These are phyloP conservation scores for Mimumesa dahlbomi DNA, from an alignment of 2,888 invertebrate species.

Conservation along the genomic window DNA sequence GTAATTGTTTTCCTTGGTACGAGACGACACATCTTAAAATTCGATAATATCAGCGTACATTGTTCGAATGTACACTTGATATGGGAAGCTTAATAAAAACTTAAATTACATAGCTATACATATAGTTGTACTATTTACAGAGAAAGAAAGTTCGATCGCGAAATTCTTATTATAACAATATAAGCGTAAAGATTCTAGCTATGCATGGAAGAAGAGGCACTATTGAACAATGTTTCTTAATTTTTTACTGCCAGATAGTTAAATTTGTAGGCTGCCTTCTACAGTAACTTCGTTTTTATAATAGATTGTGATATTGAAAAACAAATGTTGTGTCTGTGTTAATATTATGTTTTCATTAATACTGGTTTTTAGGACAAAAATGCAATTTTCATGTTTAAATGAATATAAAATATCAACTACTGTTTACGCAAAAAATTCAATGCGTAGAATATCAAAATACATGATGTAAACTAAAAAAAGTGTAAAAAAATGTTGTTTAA, in stretches of 20 bases:
- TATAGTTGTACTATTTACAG: conserved; percentile 16
- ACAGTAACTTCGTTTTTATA: no score
- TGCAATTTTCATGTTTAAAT: conserved; percentile 3
- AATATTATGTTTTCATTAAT: no score
- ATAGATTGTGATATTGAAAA: no score
- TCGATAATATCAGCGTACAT: conserved; percentile 4
- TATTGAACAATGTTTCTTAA: no score
- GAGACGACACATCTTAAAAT: conserved; percentile 9
- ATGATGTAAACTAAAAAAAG: not conserved
- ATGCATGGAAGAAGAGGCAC: not conserved
- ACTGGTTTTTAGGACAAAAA: conserved; percentile 1
- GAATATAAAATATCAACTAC: no score
- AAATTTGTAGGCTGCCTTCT: no score
- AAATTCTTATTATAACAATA: not conserved
- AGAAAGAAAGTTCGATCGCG: not conserved
- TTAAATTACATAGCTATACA: conserved; percentile 4
- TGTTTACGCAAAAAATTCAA: not conserved
- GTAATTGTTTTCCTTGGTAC: no score
- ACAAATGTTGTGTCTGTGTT: no score
- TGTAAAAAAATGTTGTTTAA: not conserved
- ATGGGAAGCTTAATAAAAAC: conserved; percentile 5
- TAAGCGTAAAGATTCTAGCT: conserved; percentile 22
- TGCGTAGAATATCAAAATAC: no score
- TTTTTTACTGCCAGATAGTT: no score
- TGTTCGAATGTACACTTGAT: conserved; percentile 18